Conservation (phyloP, 2,888 invertebrate species). For the Hypena proboscidalis region DNA sequence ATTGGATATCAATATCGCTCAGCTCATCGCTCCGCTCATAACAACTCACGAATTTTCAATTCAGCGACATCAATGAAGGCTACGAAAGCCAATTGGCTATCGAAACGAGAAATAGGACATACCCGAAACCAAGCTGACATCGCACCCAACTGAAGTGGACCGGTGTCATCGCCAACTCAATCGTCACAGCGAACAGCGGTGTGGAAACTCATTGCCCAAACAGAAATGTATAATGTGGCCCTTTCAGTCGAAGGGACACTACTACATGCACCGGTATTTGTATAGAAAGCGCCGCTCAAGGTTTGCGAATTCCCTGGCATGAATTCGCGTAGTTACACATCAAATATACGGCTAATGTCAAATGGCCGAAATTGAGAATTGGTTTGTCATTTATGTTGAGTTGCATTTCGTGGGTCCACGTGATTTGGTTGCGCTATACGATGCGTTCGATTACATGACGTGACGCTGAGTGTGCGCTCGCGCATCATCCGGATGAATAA, state of each 20-base stretch:
- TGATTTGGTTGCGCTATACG: slow-evolving; percentile 31
- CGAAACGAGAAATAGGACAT: slow-evolving; percentile 61
- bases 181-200: slow-evolving; percentile 54
- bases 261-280: slow-evolving; percentile 66
- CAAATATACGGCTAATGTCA: slow-evolving; percentile 61
- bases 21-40: slow-evolving; percentile 30
- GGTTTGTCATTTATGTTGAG: slow-evolving; percentile 58
- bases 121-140: slow-evolving; percentile 78
- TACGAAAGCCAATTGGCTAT: slow-evolving; percentile 51
- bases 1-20: slow-evolving; percentile 12
- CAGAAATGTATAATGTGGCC: slow-evolving; percentile 53
- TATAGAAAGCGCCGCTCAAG: slow-evolving; percentile 71
- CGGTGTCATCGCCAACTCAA: slow-evolving; percentile 66
- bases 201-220: slow-evolving; percentile 53
- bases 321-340: slow-evolving; percentile 62
- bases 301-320: slow-evolving; percentile 80
- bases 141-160: slow-evolving; percentile 45
- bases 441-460: slow-evolving; percentile 23
- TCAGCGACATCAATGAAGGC: slow-evolving; percentile 44
- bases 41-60: slow-evolving; percentile 34
- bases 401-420: slow-evolving; percentile 40
- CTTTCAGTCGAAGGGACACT: slow-evolving; percentile 64
- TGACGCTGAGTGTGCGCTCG: no score
- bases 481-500: no score
- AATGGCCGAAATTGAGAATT: slow-evolving; percentile 70